A percentile compares a stretch with the other conserved stretches of the same genome.
Conservation (phyloP, 1,140 invertebrate species). For the Sitophilus oryzae region DNA sequence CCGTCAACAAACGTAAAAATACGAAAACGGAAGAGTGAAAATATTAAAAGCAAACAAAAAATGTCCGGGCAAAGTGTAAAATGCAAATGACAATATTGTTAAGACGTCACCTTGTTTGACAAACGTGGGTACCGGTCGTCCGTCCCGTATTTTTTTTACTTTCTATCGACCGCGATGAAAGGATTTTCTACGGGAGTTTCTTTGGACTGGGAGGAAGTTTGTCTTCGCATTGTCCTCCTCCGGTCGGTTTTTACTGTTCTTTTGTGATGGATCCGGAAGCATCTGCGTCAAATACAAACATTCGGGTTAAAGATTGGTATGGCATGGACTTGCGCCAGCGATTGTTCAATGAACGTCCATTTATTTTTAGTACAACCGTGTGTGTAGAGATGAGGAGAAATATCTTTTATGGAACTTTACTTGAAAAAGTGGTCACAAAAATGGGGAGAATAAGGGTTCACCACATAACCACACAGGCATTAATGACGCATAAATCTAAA, state of each 20-base stretch:
- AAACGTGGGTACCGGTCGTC: neutral
- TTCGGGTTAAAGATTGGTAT: neutral
- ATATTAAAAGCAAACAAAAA: neutral
- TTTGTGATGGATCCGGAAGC: slow-evolving; percentile 20
- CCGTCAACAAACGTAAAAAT: too few species aligned
- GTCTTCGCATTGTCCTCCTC: slow-evolving; percentile 21
- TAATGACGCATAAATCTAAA: too few species aligned
- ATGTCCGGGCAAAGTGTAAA: slow-evolving; percentile 1
- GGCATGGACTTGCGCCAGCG: slow-evolving; percentile 6
- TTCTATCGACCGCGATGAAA: slow-evolving; percentile 14
- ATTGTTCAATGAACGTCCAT: too few species aligned
- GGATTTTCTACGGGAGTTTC: slow-evolving; percentile 16
- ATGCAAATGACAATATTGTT: slow-evolving; percentile 15
- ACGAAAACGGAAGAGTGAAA: neutral
- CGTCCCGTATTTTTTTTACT: neutral
- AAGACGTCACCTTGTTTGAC: slow-evolving; percentile 12
- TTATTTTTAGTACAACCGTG: too few species aligned
- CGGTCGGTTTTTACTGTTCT: slow-evolving; percentile 20
- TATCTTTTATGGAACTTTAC: too few species aligned
- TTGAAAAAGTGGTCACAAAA: too few species aligned
- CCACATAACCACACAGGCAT: too few species aligned
- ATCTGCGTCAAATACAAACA: slow-evolving; percentile 24
- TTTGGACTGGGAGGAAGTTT: slow-evolving; percentile 17
- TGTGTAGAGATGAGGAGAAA: too few species aligned
- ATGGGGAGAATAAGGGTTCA: too few species aligned